Evolutionary conservation across 2,113 vertebrate species (phyloP), one percentile per base, ranked within the genome.

Genomic region (Rana temporaria): DNA sequence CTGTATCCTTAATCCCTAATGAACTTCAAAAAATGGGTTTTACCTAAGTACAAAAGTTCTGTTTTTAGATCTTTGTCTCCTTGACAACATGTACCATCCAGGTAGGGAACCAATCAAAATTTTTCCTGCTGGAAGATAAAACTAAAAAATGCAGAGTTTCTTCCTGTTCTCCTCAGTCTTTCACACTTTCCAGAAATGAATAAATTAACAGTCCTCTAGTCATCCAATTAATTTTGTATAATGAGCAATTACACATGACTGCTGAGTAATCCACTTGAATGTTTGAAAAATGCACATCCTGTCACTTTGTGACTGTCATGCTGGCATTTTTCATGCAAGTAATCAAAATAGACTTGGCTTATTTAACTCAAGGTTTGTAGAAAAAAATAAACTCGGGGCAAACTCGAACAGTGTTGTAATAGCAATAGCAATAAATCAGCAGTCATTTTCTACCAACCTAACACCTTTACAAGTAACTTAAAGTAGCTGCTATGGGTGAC

Each of bases 141-240:
- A 71, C 67, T 59, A 70, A 42, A 63, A 69, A 38, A 38, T 67
- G 55, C 26, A 79, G 19, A 38, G 22, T 59, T 68, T 57, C 57
- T 32, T 67, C 24, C 63, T 30, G n/a, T 74, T 59, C 48, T 65
- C 52, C 15, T 59, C 64, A 55, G 32, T 24, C 20, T 80, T 80
- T 80, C 78, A 71, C 78, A 80, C 78, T 80, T 80, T 79, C 53
- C 55, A 80, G 78, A 80, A 70, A 80, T 80, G 78, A 70, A 80
- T 80, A 70, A 80, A 80, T 80, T 80, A 80, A 80, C 78, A 80
- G 78, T 71, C 22, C 22, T 80, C 55, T 71, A 80, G n/a, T 71
- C 67, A 80, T 80, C 78, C 67, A 80, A 80, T 80, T 80, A 80
- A 70, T 42, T 63, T 60, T 16, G 78, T 80, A 71, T 80, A 80